Base-by-base conservation (phyloP, 2,888 invertebrate species). In the Drosophila anomelani region DNA sequence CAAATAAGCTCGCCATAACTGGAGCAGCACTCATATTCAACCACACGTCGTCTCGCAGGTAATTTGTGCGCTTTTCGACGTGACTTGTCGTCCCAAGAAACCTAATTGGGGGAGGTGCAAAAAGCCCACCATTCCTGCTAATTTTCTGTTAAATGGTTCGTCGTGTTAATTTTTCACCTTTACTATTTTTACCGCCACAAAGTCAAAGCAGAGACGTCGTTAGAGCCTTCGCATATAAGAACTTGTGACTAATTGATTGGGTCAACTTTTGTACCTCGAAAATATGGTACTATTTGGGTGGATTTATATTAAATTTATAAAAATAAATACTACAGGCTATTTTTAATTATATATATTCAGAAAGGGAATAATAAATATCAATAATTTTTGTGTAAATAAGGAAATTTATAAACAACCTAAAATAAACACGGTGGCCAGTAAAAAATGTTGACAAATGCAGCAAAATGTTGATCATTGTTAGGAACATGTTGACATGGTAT, bases 161-260 rank as follows among this genome's bases (percentile, higher is more conserved):
- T 6, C n/a, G 41, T 60, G 60, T 60, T 32, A 55, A 60, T 36
- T 29, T n/a, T 10, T 29, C 23, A 17, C 7, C 7, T 17, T 13
- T 15, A 3, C 23, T 23, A 29, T 46, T 38, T 41, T 26, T 36
- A 36, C 43, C 56, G 41, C 39, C 78, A 69, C 72, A 80, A 80
- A 81, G 82, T 77, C 75, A 84, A 81, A 81, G 79, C 75, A 77
- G 69, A 85, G 66, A 10, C 72, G 75, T 70, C 73, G 44, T 79
- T 79, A 70, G 64, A 68, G 62, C 70, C 57, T 20, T 20, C 70
- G 68, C 70, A 81, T 73, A 71, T 77, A 68, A 17, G 39, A 43
- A 81, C 68, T 72, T 73, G 71, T 79, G 79, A 77, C 77, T 81
- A 81, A 81, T 81, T 81, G 82, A 81, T 84, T 81, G 79, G 85